Base-by-base conservation (phyloP, 2,113 vertebrate species). In the Petroica traversi region DNA sequence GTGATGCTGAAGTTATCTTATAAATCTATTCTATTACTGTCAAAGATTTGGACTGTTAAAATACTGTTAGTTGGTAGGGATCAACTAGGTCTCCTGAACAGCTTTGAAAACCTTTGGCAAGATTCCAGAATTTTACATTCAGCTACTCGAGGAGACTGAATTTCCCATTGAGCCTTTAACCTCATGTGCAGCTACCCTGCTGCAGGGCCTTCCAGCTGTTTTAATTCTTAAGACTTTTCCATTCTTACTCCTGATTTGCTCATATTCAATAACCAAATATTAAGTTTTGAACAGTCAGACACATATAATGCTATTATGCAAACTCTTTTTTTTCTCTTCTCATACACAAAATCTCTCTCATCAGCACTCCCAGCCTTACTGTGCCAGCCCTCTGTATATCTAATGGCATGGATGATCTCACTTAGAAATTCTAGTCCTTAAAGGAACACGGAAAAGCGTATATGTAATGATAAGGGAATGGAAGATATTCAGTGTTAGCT, bases 401-500 rank as follows among this genome's bases (percentile, higher is more conserved):
- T 83, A 67, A 84, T 28, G 46, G 23, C 52, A 45, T 43, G 55
- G 52, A 76, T 80, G 75, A 90, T 48, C 72, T 92, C 72, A 91
- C 73, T 91, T 58, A 90, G 57, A 89, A 93, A 94, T 96, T 97
- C 73, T 54, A 72, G 85, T 73, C 54, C 75, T 55, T 43, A 48
- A 63, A 77, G 77, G 64, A 95, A 92, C 91, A 95, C 15, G 9
- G 67, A 93, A 66, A 68, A 96, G 91, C 2, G 34, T 94, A 75
- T 82, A 94, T 97, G 87, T 96, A 97, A 98, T 97, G 95, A 97
- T 97, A 97, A 93, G 58, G 84, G 63, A 93, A 97, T 58, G 85
- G 91, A 73, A 95, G 76, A 97, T 93, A 97, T 96, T 97, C 92
- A 92, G 89, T 96, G 91, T 86, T 96, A 98, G 94, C 89, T 98